A percentile compares a stretch with the other conserved stretches of the same genome.
These are phyloP conservation scores for Bombus pascuorum DNA, from an alignment of 1,140 invertebrate genomes.

Conservation along the genomic window DNA sequence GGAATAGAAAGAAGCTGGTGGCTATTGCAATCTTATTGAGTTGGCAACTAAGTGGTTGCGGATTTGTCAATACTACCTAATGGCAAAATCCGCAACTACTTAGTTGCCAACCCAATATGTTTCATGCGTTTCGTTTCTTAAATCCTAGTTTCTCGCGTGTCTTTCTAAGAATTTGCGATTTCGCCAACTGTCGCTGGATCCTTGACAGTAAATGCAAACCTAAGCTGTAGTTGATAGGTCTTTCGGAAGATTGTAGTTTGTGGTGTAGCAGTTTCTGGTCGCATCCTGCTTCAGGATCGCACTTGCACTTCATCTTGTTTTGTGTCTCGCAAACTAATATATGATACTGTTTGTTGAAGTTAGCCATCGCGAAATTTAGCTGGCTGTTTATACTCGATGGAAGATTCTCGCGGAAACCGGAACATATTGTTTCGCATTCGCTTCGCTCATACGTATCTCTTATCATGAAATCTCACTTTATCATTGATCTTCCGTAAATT, in stretches of 20 bases:
- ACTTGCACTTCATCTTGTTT: background rate
- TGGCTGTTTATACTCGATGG: background rate
- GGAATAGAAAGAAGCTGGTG: too few species aligned
- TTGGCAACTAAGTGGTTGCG: too few species aligned
- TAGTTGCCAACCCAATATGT: background rate
- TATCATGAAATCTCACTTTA: background rate
- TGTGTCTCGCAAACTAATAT: background rate
- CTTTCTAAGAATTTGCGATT: background rate
- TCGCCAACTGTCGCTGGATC: background rate
- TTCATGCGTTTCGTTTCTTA: background rate
- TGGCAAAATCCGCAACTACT: too few species aligned
- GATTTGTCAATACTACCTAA: too few species aligned
- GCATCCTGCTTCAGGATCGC: background rate
- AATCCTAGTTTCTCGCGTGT: background rate
- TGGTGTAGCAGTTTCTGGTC: background rate
- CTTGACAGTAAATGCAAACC: background rate
- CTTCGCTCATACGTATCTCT: background rate
- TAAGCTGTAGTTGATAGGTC: background rate
- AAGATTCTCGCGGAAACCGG: background rate
- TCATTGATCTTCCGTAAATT: background rate
- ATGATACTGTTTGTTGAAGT: background rate
- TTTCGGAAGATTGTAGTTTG: background rate
- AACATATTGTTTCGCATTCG: background rate
- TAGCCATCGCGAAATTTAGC: conserved; percentile 6
- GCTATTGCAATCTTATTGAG: too few species aligned